These are phyloP conservation scores for Pampus argenteus DNA, from an alignment of 2,797 vertebrate species.

Conservation along the genomic window DNA sequence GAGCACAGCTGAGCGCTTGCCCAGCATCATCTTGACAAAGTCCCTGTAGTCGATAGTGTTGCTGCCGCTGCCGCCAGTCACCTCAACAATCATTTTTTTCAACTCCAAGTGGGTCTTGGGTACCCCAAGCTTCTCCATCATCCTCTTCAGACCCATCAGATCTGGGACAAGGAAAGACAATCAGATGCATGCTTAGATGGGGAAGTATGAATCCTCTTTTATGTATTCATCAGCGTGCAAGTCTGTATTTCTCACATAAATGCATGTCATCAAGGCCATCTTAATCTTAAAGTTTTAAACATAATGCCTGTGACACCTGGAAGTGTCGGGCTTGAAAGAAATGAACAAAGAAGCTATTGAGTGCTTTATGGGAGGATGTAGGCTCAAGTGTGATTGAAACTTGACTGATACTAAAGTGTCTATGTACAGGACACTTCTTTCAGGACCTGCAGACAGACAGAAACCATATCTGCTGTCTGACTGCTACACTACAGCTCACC, in stretches of 20 bases:
- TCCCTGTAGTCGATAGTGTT: constrained; percentile 96
- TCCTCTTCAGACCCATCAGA: constrained; percentile 96
- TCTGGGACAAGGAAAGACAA: constrained; percentile 77
- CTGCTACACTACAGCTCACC: neutral
- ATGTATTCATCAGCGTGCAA: neutral
- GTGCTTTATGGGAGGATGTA: neutral
- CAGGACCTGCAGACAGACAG: neutral
- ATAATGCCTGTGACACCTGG: neutral
- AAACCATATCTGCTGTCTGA: constrained; percentile 2
- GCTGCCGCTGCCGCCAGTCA: constrained; percentile 90
- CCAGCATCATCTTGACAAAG: constrained; percentile 98
- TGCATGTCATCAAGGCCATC: neutral
- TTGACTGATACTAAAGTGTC: too few relatives aligned
- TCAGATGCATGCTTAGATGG: neutral
- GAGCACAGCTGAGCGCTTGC: constrained; percentile 95
- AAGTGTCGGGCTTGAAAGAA: neutral
- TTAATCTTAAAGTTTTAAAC: neutral
- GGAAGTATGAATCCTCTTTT: neutral
- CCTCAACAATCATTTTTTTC: constrained; percentile 97
- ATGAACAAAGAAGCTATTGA: neutral
- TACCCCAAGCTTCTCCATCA: constrained; percentile 99
- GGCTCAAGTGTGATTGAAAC: neutral
- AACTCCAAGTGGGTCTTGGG: constrained; percentile 97
- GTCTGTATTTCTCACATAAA: neutral
- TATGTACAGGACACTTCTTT: neutral